Evolutionary conservation across 2,888 invertebrate species (phyloP).

Genomic region (Drosophila leonis): DNA sequence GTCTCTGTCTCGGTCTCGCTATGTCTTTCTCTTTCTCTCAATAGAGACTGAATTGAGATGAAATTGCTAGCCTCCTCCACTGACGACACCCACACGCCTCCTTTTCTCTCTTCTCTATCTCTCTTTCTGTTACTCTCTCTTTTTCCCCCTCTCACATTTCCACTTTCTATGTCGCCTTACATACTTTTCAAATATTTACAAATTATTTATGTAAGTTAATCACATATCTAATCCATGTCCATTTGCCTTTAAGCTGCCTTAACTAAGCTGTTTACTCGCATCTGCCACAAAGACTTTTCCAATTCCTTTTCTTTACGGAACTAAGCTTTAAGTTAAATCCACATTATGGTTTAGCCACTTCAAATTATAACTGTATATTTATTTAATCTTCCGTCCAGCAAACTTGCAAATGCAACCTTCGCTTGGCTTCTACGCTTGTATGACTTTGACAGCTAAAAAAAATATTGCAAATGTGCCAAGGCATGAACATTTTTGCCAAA

Average conservation of each 20-base stretch:
- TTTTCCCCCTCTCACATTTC: neutral
- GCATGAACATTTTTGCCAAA: conserved; percentile 39
- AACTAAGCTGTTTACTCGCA: neutral
- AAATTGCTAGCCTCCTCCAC: no score
- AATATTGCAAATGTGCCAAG: conserved; percentile 58
- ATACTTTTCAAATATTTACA: neutral
- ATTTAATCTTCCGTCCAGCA: neutral
- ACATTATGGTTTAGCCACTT: neutral
- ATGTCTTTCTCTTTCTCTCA: no score
- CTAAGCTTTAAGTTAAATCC: neutral
- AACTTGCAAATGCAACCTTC: neutral
- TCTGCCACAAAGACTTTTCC: neutral
- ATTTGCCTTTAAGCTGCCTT: neutral
- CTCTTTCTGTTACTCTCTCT: no score
- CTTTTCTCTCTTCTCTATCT: no score
- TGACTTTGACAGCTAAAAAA: conserved; percentile 59
- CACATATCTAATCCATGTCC: neutral
- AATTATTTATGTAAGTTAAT: neutral
- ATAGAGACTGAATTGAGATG: no score
- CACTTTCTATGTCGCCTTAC: neutral
- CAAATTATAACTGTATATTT: neutral
- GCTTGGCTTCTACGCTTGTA: conserved; percentile 34
- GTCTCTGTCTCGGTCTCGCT: no score
- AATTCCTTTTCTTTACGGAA: neutral
- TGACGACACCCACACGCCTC: no score